A percentile compares a stretch with the other conserved stretches of the same genome.
These are phyloP conservation scores for Trachythela sp. DNA, from an alignment of 64 coral and sea anemone genomes.

Conservation along the genomic window DNA sequence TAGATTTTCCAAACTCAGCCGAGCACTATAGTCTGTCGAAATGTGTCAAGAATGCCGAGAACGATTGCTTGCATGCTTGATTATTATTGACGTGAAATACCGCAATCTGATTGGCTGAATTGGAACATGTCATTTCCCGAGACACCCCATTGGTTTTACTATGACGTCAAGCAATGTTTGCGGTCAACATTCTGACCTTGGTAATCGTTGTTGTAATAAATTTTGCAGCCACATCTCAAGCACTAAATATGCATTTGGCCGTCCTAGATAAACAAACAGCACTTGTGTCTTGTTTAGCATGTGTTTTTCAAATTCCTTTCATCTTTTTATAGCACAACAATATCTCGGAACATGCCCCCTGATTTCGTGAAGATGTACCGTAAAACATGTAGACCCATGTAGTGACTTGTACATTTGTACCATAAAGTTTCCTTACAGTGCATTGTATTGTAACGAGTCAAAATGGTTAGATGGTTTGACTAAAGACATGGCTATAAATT, in stretches of 20 bases:
- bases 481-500: no score
- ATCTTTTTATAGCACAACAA: neutral
- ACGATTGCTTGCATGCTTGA: neutral
- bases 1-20: neutral
- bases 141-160: neutral
- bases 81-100: neutral
- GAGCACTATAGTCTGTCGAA: neutral
- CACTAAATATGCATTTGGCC: neutral
- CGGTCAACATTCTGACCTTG: conserved; percentile 8
- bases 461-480: no score
- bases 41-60: neutral
- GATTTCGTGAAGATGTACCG: no score
- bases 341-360: neutral
- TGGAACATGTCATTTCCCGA: neutral
- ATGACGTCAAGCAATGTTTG: conserved; percentile 19
- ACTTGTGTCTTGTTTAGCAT: neutral
- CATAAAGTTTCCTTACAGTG: no score
- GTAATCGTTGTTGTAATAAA: neutral
- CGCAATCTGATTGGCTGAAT: neutral
- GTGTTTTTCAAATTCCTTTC: neutral
- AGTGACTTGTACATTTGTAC: no score
- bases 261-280: neutral
- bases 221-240: neutral
- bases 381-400: no score
- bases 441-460: no score